Percentiles rank a stretch among this genome's conserved stretches.
Evolutionary conservation across 2,888 invertebrate species (phyloP).

Genomic region (Meiosimyza platycephala): DNA sequence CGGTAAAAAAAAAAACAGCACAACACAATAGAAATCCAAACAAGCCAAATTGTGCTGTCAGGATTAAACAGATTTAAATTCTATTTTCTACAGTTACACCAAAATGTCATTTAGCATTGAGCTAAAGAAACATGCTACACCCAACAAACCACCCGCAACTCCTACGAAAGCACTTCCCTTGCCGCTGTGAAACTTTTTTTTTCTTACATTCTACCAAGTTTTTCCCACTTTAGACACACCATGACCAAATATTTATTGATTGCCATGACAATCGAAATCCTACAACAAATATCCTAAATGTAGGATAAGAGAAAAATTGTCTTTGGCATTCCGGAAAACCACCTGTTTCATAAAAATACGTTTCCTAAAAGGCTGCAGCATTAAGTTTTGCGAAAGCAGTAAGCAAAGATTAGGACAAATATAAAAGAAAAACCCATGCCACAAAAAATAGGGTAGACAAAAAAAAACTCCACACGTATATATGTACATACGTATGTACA

Average conservation of each 20-base stretch:
- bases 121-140: neutral
- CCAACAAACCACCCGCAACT: neutral
- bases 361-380: neutral
- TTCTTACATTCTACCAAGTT: constrained; percentile 52
- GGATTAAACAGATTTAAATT: constrained; percentile 60
- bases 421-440: too few relatives aligned
- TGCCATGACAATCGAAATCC: constrained; percentile 53
- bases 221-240: constrained; percentile 42
- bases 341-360: constrained; percentile 37
- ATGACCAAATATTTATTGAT: constrained; percentile 58
- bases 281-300: constrained; percentile 28
- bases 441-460: too few relatives aligned
- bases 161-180: neutral
- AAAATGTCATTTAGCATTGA: constrained; percentile 51
- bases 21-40: constrained; percentile 39
- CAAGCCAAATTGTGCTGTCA: constrained; percentile 43
- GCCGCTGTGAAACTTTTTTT: constrained; percentile 17
- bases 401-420: too few relatives aligned
- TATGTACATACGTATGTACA: too few relatives aligned
- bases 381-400: neutral
- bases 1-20: neutral
- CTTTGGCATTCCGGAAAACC: constrained; percentile 36
- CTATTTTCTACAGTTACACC: constrained; percentile 51
- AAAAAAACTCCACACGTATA: too few relatives aligned
- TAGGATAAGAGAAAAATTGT: constrained; percentile 32